Conservation (phyloP, 2,113 vertebrate genomes). For the Hemiscyllium ocellatum region DNA sequence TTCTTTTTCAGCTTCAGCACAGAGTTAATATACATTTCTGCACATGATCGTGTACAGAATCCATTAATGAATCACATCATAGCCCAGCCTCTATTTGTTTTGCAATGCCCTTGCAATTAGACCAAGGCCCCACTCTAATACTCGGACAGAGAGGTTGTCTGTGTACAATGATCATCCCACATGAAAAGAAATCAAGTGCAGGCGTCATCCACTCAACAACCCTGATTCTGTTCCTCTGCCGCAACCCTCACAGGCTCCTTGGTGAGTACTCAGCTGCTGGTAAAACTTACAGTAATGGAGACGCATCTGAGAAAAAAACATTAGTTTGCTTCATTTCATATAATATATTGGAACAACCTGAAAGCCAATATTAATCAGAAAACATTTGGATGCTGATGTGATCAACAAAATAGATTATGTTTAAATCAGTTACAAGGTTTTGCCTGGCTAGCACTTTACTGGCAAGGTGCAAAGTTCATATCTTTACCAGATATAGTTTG, state of each 20-base stretch:
- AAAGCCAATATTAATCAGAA: neutral
- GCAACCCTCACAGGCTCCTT: neutral
- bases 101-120: no score
- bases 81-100: no score
- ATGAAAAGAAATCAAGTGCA: no score
- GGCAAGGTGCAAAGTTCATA: neutral
- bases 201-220: no score
- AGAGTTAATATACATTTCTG: no score
- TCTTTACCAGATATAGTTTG: neutral
- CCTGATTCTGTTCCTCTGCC: neutral
- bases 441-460: neutral
- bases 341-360: neutral
- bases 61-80: no score
- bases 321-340: neutral
- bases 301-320: neutral
- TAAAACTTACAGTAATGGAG: neutral
- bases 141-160: no score
- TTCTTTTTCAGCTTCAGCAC: no score
- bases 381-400: neutral
- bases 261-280: neutral
- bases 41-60: no score
- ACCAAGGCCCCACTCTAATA: no score
- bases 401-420: neutral
- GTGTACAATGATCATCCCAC: no score
- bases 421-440: conserved; percentile 20